phyloP scores from a whole-genome alignment of 2,113 vertebrate genomes.

The Sisor rabdophorus region DNA sequence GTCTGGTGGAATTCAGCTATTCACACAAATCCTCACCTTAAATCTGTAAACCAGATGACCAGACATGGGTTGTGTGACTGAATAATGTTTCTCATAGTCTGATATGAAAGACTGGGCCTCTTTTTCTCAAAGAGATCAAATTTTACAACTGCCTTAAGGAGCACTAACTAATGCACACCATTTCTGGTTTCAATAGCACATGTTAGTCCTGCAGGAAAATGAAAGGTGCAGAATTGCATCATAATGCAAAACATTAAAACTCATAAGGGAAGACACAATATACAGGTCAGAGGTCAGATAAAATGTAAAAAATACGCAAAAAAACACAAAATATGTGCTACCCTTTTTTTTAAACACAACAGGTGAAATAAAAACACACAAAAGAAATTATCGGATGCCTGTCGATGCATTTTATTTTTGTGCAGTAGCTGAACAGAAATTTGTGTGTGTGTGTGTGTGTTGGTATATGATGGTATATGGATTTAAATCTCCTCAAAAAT shows the following conservation, averaged over 20 bases:
- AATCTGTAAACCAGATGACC: constrained; percentile 19
- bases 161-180: constrained; percentile 4
- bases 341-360: background rate
- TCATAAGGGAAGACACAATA: constrained; percentile 5
- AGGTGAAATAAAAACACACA: background rate
- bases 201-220: constrained; percentile 32
- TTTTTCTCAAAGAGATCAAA: constrained; percentile 30
- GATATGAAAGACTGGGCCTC: constrained; percentile 23
- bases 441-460: too few species aligned
- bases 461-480: too few species aligned
- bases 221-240: constrained; percentile 44
- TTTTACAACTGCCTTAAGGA: constrained; percentile 43
- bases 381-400: background rate
- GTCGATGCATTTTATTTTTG: background rate
- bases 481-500: too few species aligned
- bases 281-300: background rate
- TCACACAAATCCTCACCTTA: background rate
- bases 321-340: background rate
- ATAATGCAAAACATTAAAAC: constrained; percentile 32
- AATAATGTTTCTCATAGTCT: constrained; percentile 17
- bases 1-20: background rate
- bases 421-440: background rate
- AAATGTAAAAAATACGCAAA: background rate
- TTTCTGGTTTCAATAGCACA: constrained; percentile 21
- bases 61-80: background rate